Evolutionary conservation across 1,140 invertebrate species (phyloP), one percentile per base, ranked within the genome.

Genomic region (Aphis craccivora): DNA sequence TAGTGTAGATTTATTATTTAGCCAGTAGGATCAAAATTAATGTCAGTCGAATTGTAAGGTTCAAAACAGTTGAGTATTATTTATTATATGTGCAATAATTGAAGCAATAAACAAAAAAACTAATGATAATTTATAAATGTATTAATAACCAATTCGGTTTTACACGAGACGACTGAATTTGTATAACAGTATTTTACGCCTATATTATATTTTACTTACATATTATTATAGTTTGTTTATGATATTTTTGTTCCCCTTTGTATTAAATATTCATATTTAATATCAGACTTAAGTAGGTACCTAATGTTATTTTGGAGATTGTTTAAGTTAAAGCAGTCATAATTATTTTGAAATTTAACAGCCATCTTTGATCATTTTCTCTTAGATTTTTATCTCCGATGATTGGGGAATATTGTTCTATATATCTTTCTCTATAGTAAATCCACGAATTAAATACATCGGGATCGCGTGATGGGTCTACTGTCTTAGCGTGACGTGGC

Each of bases 291-390:
- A 25, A 14, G 14, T 22, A 20, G 37, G 37, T 48, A 48, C 6
- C 25, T 89, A 53, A 53, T 37, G 35, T 53, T 5, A 22, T 55
- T 89, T 89, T 89, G 1, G 9, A 22, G 51, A 89, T 25, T 35
- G 7, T 51, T 51, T 18, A 7, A 51, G 20, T 48, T 48, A 14
- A 2, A 11, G 43, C 30, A 22, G 8, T 55, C 40, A 90, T 90
- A 67, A 25, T 8, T 23, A 23, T 93, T 93, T 93, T 86, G n/a
- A 83, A 86, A 92, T 86, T 86, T 37, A 55, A 86, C 91, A 37
- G 37, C 30, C 81, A 25, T 51, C 30, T 30, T 7, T 11, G 48
- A 37, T 93, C 86, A 53, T 93, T 86, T 18, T 35, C n/a, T 5
- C 43, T 35, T 20, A 11, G 45, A n/a, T n/a, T n/a, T n/a, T n/a